phyloP scores from a whole-genome alignment of 2,113 vertebrate genomes.

The Polypterus senegalus region DNA sequence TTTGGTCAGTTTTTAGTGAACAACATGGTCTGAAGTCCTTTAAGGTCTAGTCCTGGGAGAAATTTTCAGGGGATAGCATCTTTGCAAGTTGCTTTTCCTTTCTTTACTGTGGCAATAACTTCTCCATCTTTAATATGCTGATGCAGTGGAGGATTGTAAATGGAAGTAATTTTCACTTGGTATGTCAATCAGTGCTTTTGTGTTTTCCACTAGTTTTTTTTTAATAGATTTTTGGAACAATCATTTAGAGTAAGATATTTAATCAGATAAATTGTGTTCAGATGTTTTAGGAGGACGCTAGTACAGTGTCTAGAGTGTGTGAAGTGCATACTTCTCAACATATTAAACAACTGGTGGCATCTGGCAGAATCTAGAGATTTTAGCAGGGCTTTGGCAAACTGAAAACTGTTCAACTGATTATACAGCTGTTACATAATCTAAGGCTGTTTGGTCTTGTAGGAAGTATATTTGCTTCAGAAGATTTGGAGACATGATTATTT shows the following conservation, averaged over 20 bases:
- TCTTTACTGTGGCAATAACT: no score
- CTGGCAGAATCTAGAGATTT: background rate
- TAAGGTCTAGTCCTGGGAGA: no score
- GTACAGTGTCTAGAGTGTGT: background rate
- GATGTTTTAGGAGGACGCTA: background rate
- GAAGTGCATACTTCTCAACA: background rate
- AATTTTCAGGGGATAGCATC: background rate
- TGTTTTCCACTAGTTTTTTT: background rate
- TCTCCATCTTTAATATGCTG: background rate
- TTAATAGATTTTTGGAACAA: background rate
- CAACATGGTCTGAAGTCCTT: no score
- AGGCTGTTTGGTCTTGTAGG: background rate
- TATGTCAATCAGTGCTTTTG: background rate
- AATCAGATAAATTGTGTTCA: background rate
- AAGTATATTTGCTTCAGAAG: constrained; percentile 3
- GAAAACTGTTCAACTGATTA: background rate
- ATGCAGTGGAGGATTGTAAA: background rate
- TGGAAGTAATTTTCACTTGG: background rate
- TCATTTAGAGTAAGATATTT: background rate
- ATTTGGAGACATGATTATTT: no score
- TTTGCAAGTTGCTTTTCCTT: background rate
- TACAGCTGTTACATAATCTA: background rate
- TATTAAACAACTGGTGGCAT: background rate
- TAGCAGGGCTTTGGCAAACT: background rate
- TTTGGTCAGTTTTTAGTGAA: no score